Conservation (phyloP, 2,888 invertebrate genomes). For the Dendrolimus pini region DNA sequence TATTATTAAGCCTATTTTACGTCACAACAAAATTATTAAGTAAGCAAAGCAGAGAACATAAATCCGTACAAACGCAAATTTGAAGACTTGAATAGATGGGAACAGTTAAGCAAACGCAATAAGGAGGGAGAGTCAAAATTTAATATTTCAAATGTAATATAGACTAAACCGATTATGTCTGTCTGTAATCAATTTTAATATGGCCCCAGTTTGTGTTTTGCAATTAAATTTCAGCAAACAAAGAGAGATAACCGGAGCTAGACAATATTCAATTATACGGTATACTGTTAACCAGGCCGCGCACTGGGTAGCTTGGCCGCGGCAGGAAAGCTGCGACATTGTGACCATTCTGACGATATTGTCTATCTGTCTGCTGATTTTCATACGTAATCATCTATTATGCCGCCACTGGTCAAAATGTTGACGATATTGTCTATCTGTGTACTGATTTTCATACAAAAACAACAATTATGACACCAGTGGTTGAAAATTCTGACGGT, state of each 20-base stretch:
- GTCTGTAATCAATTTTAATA: neutral
- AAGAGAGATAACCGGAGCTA: neutral
- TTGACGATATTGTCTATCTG: no score
- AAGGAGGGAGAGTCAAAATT: neutral
- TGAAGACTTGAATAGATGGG: neutral
- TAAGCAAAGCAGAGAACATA: neutral
- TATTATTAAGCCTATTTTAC: no score
- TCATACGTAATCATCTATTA: no score
- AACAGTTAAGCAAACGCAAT: neutral
- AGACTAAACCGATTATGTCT: neutral
- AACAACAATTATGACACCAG: no score
- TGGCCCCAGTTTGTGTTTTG: neutral
- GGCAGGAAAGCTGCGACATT: no score
- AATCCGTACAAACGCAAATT: neutral
- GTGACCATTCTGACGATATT: no score
- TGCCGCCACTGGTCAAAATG: no score
- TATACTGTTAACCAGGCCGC: neutral
- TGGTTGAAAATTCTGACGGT: no score
- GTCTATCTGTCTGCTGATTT: no score
- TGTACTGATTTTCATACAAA: no score
- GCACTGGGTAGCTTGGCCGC: no score
- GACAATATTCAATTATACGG: neutral
- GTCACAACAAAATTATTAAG: no score
- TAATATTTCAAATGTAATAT: neutral
- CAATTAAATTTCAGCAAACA: neutral